Conservation (phyloP, 2,888 invertebrate genomes). For the Lobophora halterata region DNA sequence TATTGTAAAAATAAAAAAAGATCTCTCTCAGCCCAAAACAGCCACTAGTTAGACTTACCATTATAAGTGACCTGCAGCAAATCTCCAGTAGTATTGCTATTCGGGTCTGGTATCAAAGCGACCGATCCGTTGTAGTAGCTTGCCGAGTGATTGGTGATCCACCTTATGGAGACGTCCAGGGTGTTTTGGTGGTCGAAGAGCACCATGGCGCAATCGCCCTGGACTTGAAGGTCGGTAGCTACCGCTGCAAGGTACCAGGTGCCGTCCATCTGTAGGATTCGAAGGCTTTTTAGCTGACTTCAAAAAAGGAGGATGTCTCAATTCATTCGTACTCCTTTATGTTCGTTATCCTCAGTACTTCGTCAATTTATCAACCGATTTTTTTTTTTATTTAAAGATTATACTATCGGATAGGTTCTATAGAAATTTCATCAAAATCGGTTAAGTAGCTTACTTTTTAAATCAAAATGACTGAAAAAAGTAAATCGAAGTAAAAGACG, state of each 20-base stretch:
- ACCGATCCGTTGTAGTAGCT: conserved; percentile 67
- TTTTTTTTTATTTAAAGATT: too few relatives aligned
- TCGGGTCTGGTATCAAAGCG: conserved; percentile 54
- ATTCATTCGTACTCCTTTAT: too few relatives aligned
- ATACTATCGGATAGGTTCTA: too few relatives aligned
- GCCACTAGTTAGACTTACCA: conserved; percentile 48
- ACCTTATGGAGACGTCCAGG: conserved; percentile 64
- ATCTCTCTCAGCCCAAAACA: too few relatives aligned
- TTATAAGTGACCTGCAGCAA: conserved; percentile 61
- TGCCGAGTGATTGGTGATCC: conserved; percentile 63
- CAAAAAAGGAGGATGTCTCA: too few relatives aligned
- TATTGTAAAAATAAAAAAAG: too few relatives aligned
- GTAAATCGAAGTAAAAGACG: too few relatives aligned
- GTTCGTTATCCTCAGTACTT: too few relatives aligned
- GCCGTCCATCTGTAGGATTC: conserved; percentile 55
- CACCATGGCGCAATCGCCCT: conserved; percentile 66
- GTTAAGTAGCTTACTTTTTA: too few relatives aligned
- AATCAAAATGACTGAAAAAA: too few relatives aligned
- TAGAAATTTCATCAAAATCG: too few relatives aligned
- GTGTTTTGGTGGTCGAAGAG: conserved; percentile 68
- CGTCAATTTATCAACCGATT: too few relatives aligned
- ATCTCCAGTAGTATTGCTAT: conserved; percentile 57
- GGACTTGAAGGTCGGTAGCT: conserved; percentile 54
- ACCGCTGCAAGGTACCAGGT: conserved; percentile 65
- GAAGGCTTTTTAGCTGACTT: neutral